phyloP scores from a whole-genome alignment of 2,113 vertebrate genomes.

The Peromyscus leucopus region DNA sequence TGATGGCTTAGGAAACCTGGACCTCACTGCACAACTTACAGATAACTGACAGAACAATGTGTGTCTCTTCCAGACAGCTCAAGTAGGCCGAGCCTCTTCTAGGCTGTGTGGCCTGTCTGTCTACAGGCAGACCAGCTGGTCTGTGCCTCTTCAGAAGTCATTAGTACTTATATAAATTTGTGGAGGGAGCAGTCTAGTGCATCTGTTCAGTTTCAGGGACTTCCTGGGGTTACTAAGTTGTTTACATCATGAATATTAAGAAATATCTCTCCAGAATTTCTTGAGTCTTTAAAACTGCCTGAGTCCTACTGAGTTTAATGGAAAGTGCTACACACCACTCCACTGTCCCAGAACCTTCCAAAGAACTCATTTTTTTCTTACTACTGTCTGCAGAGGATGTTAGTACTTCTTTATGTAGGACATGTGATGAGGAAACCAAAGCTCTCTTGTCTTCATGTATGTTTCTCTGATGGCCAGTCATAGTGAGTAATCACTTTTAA shows the following conservation, averaged over 20 bases:
- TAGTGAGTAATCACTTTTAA: accelerated
- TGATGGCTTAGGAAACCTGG: neutral
- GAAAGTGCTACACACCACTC: neutral
- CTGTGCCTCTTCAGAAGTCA: neutral
- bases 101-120: neutral
- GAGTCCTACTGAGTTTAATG: neutral
- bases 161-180: neutral
- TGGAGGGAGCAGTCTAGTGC: neutral
- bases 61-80: neutral
- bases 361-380: neutral
- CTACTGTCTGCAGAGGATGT: neutral
- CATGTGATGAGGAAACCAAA: neutral
- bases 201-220: neutral
- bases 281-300: neutral
- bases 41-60: neutral
- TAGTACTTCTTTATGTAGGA: neutral
- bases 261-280: neutral
- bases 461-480: neutral
- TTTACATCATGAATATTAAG: neutral
- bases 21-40: neutral
- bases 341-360: neutral
- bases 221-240: neutral
- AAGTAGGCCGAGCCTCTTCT: neutral
- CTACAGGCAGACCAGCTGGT: neutral
- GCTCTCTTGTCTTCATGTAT: neutral